Evolutionary conservation across 2,888 invertebrate genomes (phyloP).

Genomic region (Hydraecia micacea): DNA sequence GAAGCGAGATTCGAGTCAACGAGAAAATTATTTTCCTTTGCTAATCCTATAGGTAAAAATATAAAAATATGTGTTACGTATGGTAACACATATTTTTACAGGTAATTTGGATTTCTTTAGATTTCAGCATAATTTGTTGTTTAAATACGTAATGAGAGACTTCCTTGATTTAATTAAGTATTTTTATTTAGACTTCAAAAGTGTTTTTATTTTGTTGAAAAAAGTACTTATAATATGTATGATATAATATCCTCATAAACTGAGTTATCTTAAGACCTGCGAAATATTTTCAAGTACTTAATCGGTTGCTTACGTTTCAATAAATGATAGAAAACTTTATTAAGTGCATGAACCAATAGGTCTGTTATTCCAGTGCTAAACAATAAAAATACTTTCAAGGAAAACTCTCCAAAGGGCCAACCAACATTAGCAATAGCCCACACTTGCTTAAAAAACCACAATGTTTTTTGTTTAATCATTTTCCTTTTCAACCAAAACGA

Average conservation of each 20-base stretch:
- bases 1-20: not conserved
- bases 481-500: not conserved
- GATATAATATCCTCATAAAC: not conserved
- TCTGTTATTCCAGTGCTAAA: not conserved
- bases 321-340: not conserved
- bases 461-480: not conserved
- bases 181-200: not conserved
- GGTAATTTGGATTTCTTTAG: not conserved
- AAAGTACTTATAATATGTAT: not conserved
- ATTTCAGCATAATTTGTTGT: not conserved
- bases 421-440: not conserved
- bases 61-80: too few species aligned
- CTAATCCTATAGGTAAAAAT: too few species aligned
- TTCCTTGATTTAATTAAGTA: too few species aligned
- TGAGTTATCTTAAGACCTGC: not conserved
- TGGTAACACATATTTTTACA: not conserved
- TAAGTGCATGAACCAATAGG: not conserved
- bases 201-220: too few species aligned
- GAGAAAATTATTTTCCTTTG: not conserved
- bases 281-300: not conserved
- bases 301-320: too few species aligned
- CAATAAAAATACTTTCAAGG: not conserved
- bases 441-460: not conserved
- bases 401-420: not conserved
- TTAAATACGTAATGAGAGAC: not conserved